Conservation (phyloP, 2,797 vertebrate genomes). For the Sebastes aleutianus region DNA sequence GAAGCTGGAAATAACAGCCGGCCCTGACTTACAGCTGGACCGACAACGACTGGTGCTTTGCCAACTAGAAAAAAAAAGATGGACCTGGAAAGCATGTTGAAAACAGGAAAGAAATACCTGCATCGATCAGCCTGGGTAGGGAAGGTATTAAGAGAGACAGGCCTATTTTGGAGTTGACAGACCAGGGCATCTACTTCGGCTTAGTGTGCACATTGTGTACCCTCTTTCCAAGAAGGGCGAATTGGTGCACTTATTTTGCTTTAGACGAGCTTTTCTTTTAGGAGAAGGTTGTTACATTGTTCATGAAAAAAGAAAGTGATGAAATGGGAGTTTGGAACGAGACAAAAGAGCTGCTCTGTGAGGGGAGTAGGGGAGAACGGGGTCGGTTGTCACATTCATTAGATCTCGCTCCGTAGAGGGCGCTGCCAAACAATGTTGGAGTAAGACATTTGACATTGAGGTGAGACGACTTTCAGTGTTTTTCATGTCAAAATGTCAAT, state of each 20-base stretch:
- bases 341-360: not conserved
- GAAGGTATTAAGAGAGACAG: conserved; percentile 62
- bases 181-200: conserved; percentile 49
- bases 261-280: conserved; percentile 4
- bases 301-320: not conserved
- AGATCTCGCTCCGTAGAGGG: too few relatives aligned
- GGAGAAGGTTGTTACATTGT: not conserved
- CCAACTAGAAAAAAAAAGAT: conserved; percentile 42
- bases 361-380: not conserved
- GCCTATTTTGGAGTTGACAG: conserved; percentile 67
- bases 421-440: too few relatives aligned
- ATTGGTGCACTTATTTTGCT: conserved; percentile 18
- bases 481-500: not conserved
- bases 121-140: conserved; percentile 58
- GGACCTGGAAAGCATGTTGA: conserved; percentile 48
- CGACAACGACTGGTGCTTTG: conserved; percentile 41
- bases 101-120: conserved; percentile 65
- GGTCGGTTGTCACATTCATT: too few relatives aligned
- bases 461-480: not conserved
- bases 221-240: conserved; percentile 9
- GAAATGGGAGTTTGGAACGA: not conserved
- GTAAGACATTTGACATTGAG: not conserved
- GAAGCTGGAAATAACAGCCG: conserved; percentile 62
- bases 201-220: conserved; percentile 40
- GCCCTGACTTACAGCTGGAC: conserved; percentile 56